phyloP scores from a whole-genome alignment of 1,140 invertebrate species.

The Popillia japonica region DNA sequence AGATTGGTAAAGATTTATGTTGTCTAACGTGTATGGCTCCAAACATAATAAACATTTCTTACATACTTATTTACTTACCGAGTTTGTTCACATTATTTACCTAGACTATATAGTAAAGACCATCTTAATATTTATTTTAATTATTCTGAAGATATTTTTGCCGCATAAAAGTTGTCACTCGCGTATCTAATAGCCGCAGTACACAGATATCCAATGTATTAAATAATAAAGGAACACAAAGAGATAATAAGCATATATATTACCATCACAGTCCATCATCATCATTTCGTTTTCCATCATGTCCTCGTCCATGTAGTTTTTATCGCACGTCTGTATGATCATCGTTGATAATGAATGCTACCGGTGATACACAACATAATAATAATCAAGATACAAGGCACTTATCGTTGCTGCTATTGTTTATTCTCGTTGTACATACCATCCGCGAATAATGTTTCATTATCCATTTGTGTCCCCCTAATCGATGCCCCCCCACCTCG shows the following conservation, averaged over 20 bases:
- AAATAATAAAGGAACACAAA: slow-evolving; percentile 8
- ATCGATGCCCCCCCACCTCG: background rate
- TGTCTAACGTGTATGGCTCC: background rate
- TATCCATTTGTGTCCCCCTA: background rate
- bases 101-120: no score
- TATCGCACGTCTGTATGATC: slow-evolving; percentile 16
- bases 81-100: background rate
- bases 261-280: slow-evolving; percentile 31
- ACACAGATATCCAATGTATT: background rate
- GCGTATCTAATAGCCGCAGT: background rate
- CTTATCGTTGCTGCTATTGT: background rate
- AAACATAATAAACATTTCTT: background rate
- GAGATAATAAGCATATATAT: background rate
- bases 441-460: background rate
- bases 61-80: background rate
- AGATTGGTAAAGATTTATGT: background rate
- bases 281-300: slow-evolving; percentile 21
- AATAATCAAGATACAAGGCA: background rate
- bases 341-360: slow-evolving; percentile 17
- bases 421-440: background rate
- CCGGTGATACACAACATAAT: background rate
- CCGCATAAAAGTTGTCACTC: background rate
- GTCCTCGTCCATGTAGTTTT: slow-evolving; percentile 8
- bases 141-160: background rate
- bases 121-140: no score